Evolutionary conservation across 2,113 vertebrate genomes (phyloP), one percentile per base, ranked within the genome.

Genomic region (Saccopteryx bilineata): DNA sequence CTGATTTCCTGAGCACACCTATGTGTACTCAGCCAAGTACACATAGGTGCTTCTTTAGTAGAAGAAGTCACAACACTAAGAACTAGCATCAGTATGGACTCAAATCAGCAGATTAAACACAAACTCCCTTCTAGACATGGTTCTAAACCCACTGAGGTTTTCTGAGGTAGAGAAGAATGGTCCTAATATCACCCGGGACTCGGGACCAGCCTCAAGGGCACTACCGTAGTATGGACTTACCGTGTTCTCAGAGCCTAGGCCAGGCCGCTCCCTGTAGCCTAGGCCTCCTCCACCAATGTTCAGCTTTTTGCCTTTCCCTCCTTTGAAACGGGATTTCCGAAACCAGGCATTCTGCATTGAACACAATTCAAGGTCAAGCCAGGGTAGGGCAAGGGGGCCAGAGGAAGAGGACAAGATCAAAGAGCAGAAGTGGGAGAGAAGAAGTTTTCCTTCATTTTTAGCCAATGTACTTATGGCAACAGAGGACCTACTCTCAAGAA

Each of bases 241-340:
- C 61, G 99, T 98, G n/a, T 98, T 99, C 56, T 99, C 99, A 23
- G 99, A 98, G 46, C 99, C 99, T 39, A 99, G 98, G 9, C 99
- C 99, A 0, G 99, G 99, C 74, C 99, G 99, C 78, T 99, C 99
- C 58, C 98, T 99, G 91, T 99, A 99, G 2, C 99, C 99, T 48
- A 99, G 98, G 87, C 99, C 99, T 3, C 99, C 99, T 63, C 99
- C 99, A 60, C 99, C 99, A 69, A 99, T 99, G 71, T 99, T 99
- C 92, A 99, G 96, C 97, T 99, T 99, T 98, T 99, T 99, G 94
- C 99, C 99, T 98, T 99, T 99, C 10, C 99, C 99, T 89, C 99
- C 98, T 98, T 99, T 99, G 96, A 99, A 99, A 58, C 99, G 98
- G 2, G 99, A 99, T 97, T 99, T 99, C 90, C 99, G 98, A 98